A percentile compares a stretch with the other conserved stretches of the same genome.
These are phyloP conservation scores for Cordilura impudica DNA, from an alignment of 2,888 invertebrate species.

Conservation along the genomic window DNA sequence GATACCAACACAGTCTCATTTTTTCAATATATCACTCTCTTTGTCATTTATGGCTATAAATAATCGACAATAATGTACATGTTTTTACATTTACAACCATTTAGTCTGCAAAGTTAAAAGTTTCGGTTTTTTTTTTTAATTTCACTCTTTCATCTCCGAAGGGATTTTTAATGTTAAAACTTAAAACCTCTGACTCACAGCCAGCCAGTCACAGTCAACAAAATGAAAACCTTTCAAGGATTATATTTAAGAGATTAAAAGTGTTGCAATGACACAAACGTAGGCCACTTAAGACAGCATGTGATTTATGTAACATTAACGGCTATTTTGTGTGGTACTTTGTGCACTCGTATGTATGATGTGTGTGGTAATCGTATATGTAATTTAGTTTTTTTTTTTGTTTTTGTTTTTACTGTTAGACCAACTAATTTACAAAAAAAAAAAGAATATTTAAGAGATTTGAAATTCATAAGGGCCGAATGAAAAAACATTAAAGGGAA, in stretches of 20 bases:
- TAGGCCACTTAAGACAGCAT: conserved; percentile 60
- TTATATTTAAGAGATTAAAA: conserved; percentile 62
- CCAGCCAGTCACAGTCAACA: conserved; percentile 2
- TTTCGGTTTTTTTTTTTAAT: not conserved
- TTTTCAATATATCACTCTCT: too few species aligned
- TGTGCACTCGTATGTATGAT: not conserved
- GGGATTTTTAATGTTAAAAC: not conserved
- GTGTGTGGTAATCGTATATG: not conserved
- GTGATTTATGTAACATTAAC: conserved; percentile 56
- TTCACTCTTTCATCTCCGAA: not conserved
- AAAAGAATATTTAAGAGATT: conserved; percentile 43
- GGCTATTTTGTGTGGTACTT: not conserved
- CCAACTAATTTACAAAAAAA: not conserved
- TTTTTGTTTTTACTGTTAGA: not conserved
- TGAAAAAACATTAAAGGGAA: not conserved
- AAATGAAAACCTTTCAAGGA: conserved; percentile 42
- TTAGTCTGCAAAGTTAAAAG: not conserved
- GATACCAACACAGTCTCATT: too few species aligned
- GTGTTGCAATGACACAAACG: conserved; percentile 57
- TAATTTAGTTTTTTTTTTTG: not conserved
- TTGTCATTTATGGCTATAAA: too few species aligned
- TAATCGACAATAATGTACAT: conserved; percentile 12
- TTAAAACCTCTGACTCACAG: not conserved
- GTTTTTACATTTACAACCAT: conserved; percentile 20
- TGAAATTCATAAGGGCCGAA: conserved; percentile 27